A percentile compares a stretch with the other conserved stretches of the same genome.
These are phyloP conservation scores for Papilio helenus DNA, from an alignment of 1,140 invertebrate genomes.

Conservation along the genomic window DNA sequence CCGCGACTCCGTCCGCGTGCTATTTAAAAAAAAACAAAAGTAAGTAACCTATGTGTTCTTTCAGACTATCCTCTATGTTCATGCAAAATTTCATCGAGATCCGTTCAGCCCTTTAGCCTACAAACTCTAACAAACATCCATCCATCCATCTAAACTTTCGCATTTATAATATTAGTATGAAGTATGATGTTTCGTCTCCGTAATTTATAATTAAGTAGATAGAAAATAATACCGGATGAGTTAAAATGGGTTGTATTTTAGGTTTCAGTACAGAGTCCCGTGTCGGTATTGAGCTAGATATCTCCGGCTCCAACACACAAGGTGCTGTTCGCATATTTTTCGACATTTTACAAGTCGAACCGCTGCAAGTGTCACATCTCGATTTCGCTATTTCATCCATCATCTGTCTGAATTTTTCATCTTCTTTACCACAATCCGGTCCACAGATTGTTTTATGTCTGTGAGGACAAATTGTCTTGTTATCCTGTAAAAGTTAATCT, in stretches of 20 bases:
- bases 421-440: conserved; percentile 55
- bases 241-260: conserved; percentile 35
- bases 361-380: conserved; percentile 58
- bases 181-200: too few species aligned
- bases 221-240: conserved; percentile 45
- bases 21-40: too few species aligned
- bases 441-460: conserved; percentile 56
- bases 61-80: too few species aligned
- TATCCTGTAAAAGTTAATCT: conserved; percentile 40
- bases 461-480: conserved; percentile 52
- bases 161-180: too few species aligned
- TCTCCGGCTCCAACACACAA: conserved; percentile 64
- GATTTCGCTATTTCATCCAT: conserved; percentile 53
- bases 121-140: too few species aligned
- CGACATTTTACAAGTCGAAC: conserved; percentile 52
- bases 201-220: background rate
- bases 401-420: conserved; percentile 41
- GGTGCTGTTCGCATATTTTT: conserved; percentile 72
- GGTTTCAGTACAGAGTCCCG: conserved; percentile 32
- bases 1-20: too few species aligned
- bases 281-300: conserved; percentile 41
- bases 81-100: too few species aligned
- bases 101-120: too few species aligned
- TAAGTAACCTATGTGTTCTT: too few species aligned
- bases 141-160: too few species aligned